Conservation (phyloP, 2,113 vertebrate species). For the Daubentonia madagascariensis region DNA sequence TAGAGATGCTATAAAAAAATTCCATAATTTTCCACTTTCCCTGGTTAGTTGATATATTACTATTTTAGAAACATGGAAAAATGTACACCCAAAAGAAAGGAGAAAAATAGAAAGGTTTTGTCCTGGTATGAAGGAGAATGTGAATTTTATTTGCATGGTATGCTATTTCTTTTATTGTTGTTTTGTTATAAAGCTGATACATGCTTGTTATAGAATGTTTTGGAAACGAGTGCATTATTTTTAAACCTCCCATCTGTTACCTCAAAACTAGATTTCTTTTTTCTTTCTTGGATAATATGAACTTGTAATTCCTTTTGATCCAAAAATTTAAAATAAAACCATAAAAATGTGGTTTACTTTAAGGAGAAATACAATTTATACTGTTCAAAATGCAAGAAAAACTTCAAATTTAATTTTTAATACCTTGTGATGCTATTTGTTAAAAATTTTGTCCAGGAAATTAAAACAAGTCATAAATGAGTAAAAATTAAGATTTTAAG, state of each 20-base stretch:
- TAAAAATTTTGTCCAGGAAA: neutral
- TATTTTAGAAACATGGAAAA: neutral
- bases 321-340: slow-evolving; percentile 41
- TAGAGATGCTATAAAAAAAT: neutral
- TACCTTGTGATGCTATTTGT: neutral
- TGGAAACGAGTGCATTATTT: slow-evolving; percentile 51
- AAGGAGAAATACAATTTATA: neutral
- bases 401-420: neutral
- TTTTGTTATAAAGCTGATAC: slow-evolving; percentile 46
- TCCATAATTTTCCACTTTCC: neutral
- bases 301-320: slow-evolving; percentile 28
- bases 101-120: neutral
- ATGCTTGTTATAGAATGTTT: slow-evolving; percentile 51
- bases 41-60: neutral
- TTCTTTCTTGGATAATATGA: neutral
- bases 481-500: neutral
- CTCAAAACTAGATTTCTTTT: slow-evolving; percentile 42
- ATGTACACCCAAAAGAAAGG: neutral
- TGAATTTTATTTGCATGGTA: slow-evolving; percentile 17
- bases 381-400: neutral
- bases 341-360: neutral
- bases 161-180: slow-evolving; percentile 14
- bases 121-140: neutral
- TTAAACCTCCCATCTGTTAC: slow-evolving; percentile 57
- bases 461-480: neutral